These are phyloP conservation scores for Tetragnatha versicolor DNA, from an alignment of 1,140 invertebrate species.

Conservation along the genomic window DNA sequence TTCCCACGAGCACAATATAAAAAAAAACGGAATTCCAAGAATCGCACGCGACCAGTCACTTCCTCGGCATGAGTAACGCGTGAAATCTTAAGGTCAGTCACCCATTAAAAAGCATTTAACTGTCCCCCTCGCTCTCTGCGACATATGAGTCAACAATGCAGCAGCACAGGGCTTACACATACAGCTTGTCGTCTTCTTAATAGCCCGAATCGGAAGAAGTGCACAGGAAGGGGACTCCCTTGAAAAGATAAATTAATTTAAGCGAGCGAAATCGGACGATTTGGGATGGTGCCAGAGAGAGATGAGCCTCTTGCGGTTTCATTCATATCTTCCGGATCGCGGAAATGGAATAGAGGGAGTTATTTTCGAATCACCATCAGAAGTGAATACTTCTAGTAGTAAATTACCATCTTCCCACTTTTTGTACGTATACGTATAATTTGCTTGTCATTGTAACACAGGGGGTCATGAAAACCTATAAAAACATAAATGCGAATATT, in stretches of 20 bases:
- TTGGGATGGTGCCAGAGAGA: not conserved
- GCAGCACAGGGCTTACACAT: not conserved
- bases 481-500: too few species aligned
- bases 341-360: too few species aligned
- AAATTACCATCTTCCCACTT: too few species aligned
- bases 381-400: too few species aligned
- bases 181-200: not conserved
- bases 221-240: not conserved
- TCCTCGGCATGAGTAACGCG: not conserved
- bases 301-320: not conserved
- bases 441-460: too few species aligned
- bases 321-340: too few species aligned
- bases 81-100: slow-evolving; percentile 6
- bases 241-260: slow-evolving; percentile 15
- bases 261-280: slow-evolving; percentile 6
- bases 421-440: too few species aligned
- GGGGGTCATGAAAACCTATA: too few species aligned
- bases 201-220: not conserved
- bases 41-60: not conserved
- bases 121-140: not conserved
- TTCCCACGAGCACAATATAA: too few species aligned
- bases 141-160: slow-evolving; percentile 39
- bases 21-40: too few species aligned
- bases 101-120: slow-evolving; percentile 24
- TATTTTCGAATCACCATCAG: too few species aligned